A percentile compares a stretch with the other conserved stretches of the same genome.
phyloP scores from a whole-genome alignment of 2,888 invertebrate species.

The Erebia palarica region DNA sequence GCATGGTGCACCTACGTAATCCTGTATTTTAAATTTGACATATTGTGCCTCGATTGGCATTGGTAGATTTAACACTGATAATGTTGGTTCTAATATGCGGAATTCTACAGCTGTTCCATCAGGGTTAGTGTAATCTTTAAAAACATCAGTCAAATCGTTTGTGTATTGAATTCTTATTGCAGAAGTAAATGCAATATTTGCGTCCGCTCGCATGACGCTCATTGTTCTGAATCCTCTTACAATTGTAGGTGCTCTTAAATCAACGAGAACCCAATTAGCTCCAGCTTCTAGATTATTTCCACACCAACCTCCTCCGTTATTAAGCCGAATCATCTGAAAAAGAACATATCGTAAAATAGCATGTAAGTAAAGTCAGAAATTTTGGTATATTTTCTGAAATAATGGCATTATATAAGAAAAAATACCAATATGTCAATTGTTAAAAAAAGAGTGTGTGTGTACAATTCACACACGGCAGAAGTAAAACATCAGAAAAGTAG shows the following conservation, averaged over 20 bases:
- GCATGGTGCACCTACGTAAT: conserved; percentile 94
- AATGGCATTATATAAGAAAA: too few species aligned
- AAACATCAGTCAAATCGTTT: conserved; percentile 93
- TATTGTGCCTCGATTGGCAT: conserved; percentile 95
- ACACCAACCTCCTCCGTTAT: conserved; percentile 94
- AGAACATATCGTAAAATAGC: neutral
- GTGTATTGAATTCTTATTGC: conserved; percentile 94
- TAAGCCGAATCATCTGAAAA: conserved; percentile 87
- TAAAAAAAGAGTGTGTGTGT: too few species aligned
- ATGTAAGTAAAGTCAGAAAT: too few species aligned
- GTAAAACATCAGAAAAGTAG: too few species aligned
- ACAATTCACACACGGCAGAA: too few species aligned
- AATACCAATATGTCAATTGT: too few species aligned
- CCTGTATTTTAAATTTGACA: conserved; percentile 92
- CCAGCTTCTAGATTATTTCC: conserved; percentile 93
- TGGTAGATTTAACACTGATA: conserved; percentile 95
- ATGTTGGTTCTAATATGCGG: conserved; percentile 92
- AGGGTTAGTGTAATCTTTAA: conserved; percentile 95
- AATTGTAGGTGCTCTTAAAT: conserved; percentile 93
- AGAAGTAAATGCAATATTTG: conserved; percentile 93
- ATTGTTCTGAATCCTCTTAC: conserved; percentile 95
- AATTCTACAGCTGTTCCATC: conserved; percentile 97
- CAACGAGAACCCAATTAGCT: conserved; percentile 93
- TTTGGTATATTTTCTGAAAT: too few species aligned
- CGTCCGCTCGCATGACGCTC: conserved; percentile 91